These are phyloP conservation scores for Torymus aiolomorphi DNA, from an alignment of 2,888 invertebrate genomes.

Conservation along the genomic window DNA sequence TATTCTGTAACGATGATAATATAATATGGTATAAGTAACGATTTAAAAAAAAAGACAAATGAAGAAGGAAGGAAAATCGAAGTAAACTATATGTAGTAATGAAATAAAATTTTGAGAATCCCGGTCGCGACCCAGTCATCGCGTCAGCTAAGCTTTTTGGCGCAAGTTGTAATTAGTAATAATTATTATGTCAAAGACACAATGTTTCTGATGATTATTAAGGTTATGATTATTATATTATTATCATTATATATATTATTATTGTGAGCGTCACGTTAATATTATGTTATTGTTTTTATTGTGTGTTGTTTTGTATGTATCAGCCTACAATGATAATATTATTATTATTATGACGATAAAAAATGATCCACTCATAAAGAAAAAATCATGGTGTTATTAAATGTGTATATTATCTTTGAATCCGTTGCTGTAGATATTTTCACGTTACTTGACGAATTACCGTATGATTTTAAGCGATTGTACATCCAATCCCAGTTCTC, in stretches of 20 bases:
- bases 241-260: constrained; percentile 76
- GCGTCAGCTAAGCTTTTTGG: constrained; percentile 67
- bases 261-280: constrained; percentile 75
- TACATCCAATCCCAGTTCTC: constrained; percentile 57
- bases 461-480: constrained; percentile 58
- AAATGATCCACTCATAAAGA: constrained; percentile 68
- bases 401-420: constrained; percentile 71
- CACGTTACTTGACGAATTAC: constrained; percentile 57
- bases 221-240: constrained; percentile 74
- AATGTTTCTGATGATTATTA: constrained; percentile 72
- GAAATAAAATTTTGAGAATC: constrained; percentile 52
- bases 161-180: constrained; percentile 72
- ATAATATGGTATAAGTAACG: constrained; percentile 67
- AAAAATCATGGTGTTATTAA: constrained; percentile 70
- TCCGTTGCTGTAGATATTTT: constrained; percentile 66
- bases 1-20: constrained; percentile 73
- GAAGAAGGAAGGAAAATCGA: constrained; percentile 40
- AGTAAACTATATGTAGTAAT: constrained; percentile 49
- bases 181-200: constrained; percentile 71
- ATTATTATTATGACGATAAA: constrained; percentile 66
- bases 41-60: constrained; percentile 57
- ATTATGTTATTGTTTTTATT: constrained; percentile 76
- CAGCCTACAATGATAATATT: constrained; percentile 69
- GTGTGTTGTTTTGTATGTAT: constrained; percentile 78
- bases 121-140: constrained; percentile 68